Evolutionary conservation across 2,797 vertebrate genomes (phyloP).

Genomic region (Poeciliopsis presidionis): DNA sequence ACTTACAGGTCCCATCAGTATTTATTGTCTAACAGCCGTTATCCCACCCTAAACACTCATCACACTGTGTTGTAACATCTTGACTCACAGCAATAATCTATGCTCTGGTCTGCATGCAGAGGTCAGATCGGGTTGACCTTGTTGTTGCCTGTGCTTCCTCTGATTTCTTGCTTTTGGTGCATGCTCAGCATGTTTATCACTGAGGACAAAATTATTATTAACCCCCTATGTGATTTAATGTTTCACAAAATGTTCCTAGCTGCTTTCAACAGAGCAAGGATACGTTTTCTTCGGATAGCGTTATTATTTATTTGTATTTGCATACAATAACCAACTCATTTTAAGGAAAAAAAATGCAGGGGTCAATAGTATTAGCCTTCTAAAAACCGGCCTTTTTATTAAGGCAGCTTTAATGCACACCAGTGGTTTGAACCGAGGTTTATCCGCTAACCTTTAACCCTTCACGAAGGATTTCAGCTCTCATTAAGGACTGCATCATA

Average conservation of each 20-base stretch:
- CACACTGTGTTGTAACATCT: slow-evolving; percentile 8
- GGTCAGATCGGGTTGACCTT: slow-evolving; percentile 16
- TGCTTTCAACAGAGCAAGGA: neutral
- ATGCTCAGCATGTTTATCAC: neutral
- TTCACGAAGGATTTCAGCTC: neutral
- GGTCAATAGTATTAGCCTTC: neutral
- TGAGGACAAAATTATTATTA: neutral
- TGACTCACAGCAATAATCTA: slow-evolving; percentile 4
- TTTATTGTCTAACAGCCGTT: slow-evolving; percentile 20
- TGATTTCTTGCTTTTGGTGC: slow-evolving; percentile 18
- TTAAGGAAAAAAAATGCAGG: neutral
- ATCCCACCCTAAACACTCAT: slow-evolving; percentile 1
- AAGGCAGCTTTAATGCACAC: neutral
- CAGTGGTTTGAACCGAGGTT: neutral
- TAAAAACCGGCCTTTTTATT: neutral
- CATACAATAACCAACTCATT: neutral
- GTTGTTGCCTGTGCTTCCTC: slow-evolving; percentile 9
- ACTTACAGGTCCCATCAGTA: slow-evolving; percentile 24
- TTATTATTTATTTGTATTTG: neutral
- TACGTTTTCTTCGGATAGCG: neutral
- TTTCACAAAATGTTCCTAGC: neutral
- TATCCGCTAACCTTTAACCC: neutral
- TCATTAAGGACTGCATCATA: neutral
- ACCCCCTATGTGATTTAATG: neutral
- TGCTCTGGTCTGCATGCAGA: slow-evolving; percentile 52